A percentile compares a stretch with the other conserved stretches of the same genome.
phyloP scores from a whole-genome alignment of 2,797 vertebrate genomes.

The Enteromius trimaculatus region DNA sequence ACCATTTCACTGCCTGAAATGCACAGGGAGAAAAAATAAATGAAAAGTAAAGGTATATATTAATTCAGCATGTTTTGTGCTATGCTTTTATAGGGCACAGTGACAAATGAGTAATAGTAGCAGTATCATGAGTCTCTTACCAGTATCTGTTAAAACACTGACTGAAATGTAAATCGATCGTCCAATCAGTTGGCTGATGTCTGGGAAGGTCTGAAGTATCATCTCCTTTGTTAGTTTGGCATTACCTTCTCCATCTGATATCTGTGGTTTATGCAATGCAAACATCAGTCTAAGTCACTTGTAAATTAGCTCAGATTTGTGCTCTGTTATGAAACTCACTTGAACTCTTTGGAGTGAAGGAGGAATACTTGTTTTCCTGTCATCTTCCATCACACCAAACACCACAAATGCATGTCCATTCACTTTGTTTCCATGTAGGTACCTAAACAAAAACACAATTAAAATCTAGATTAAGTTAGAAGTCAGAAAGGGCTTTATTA shows the following conservation, averaged over 20 bases:
- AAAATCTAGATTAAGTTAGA: neutral
- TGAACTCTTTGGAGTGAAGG: conserved; percentile 64
- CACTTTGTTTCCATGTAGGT: conserved; percentile 73
- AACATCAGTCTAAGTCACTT: neutral
- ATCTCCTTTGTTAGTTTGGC: conserved; percentile 63
- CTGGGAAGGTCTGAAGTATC: conserved; percentile 65
- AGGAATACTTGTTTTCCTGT: conserved; percentile 64
- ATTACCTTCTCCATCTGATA: conserved; percentile 64
- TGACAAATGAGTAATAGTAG: neutral
- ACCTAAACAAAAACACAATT: conserved; percentile 58
- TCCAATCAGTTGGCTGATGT: conserved; percentile 46
- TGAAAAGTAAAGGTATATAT: too few species aligned
- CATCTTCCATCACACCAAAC: conserved; percentile 68
- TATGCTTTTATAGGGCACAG: too few species aligned
- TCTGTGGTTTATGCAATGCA: neutral
- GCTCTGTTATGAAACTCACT: conserved; percentile 55
- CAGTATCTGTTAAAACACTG: conserved; percentile 79
- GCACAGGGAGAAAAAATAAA: neutral
- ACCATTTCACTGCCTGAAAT: conserved; percentile 59
- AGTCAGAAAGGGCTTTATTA: too few species aligned
- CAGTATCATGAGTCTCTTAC: conserved; percentile 64
- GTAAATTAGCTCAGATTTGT: neutral
- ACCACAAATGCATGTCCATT: conserved; percentile 70
- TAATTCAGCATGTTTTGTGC: too few species aligned
- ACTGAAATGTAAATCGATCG: conserved; percentile 36